These are phyloP conservation scores for Beaufortia kweichowensis DNA, from an alignment of 2,113 vertebrate genomes.

Conservation along the genomic window DNA sequence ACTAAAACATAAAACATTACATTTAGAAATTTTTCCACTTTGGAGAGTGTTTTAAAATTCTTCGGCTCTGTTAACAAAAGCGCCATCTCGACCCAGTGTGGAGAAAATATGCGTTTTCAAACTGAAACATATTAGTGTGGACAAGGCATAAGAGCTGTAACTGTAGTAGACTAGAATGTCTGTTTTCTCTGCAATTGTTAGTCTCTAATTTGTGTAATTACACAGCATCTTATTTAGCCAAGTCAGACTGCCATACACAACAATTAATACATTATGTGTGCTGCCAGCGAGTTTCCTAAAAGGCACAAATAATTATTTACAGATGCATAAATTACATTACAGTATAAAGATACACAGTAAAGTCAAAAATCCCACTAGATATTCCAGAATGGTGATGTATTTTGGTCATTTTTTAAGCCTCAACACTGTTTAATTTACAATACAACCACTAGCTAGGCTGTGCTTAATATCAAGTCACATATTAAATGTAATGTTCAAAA, in stretches of 20 bases:
- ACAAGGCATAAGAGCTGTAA: too few relatives aligned
- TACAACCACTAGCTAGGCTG: slow-evolving; percentile 12
- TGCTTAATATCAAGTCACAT: slow-evolving; percentile 5
- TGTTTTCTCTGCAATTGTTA: slow-evolving; percentile 19
- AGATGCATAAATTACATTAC: background rate
- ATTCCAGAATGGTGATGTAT: slow-evolving; percentile 10
- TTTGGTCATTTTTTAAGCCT: slow-evolving; percentile 21
- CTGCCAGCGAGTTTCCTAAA: slow-evolving; percentile 1
- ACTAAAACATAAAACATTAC: too few relatives aligned
- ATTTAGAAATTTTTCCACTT: too few relatives aligned
- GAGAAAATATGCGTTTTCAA: too few relatives aligned
- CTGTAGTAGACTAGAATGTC: background rate
- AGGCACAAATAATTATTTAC: background rate
- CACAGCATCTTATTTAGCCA: slow-evolving; percentile 23
- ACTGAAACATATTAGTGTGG: too few relatives aligned
- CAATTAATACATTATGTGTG: slow-evolving; percentile 4
- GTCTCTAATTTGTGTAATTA: slow-evolving; percentile 48
- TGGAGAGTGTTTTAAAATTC: too few relatives aligned
- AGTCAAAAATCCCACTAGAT: background rate
- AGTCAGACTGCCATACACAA: slow-evolving; percentile 9
- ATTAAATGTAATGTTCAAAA: background rate
- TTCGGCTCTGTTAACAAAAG: too few relatives aligned
- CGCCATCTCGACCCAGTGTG: too few relatives aligned
- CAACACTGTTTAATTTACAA: slow-evolving; percentile 16
- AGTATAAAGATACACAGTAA: background rate